These are phyloP conservation scores for Drosophila lacicola DNA, from an alignment of 2,888 invertebrate species.

Conservation along the genomic window DNA sequence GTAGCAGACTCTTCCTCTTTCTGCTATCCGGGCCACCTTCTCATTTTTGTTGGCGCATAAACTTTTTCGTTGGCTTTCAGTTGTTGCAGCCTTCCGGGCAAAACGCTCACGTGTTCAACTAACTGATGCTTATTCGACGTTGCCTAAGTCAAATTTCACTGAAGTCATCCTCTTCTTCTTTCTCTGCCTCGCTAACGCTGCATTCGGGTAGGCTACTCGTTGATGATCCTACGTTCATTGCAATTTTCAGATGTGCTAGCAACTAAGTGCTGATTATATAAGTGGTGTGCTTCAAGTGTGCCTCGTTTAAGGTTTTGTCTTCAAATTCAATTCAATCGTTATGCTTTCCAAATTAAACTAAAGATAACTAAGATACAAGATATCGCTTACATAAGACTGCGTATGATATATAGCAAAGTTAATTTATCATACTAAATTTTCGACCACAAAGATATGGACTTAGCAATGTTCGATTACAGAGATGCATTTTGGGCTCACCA, in stretches of 20 bases:
- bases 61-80: conserved; percentile 20
- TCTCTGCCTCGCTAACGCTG: neutral
- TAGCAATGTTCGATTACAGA: too few species aligned
- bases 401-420: too few species aligned
- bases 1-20: conserved; percentile 32
- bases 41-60: conserved; percentile 33
- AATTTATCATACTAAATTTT: too few species aligned
- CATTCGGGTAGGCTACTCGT: neutral
- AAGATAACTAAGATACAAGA: too few species aligned
- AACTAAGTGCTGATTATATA: conserved; percentile 8
- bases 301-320: neutral
- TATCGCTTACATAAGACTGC: too few species aligned
- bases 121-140: conserved; percentile 14
- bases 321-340: too few species aligned
- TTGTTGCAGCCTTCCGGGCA: conserved; percentile 10
- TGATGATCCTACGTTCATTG: conserved; percentile 11
- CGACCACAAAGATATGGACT: too few species aligned
- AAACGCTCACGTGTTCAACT: conserved; percentile 41
- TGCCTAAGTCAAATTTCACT: conserved; percentile 25
- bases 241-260: neutral
- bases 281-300: neutral
- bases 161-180: neutral
- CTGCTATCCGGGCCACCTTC: neutral
- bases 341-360: too few species aligned
- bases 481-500: too few species aligned